Conservation (phyloP, 2,113 vertebrate genomes). For the Cynopterus brachyotis region DNA sequence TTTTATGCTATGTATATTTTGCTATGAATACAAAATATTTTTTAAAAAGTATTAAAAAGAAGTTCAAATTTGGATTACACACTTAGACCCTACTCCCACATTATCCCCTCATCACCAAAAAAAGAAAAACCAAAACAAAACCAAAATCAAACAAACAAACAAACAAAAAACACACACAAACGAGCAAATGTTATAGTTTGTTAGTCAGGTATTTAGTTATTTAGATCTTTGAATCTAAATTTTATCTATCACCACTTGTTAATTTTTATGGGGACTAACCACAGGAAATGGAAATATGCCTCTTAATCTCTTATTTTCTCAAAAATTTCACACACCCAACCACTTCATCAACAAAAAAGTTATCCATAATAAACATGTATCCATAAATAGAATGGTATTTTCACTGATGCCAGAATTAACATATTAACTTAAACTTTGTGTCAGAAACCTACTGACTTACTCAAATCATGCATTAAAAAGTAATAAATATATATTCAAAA, state of each 20-base stretch:
- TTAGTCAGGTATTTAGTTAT: conserved; percentile 23
- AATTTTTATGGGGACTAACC: neutral
- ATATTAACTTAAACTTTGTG: neutral
- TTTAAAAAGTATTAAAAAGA: neutral
- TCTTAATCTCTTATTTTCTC: neutral
- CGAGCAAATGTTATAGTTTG: conserved; percentile 8
- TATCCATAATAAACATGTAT: neutral
- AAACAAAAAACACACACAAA: neutral
- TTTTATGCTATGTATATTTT: neutral
- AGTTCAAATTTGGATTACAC: neutral
- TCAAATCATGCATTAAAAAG: neutral
- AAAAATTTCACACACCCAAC: neutral
- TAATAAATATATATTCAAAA: neutral
- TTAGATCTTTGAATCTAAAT: conserved; percentile 25
- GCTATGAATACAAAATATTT: neutral
- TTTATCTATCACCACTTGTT: neutral
- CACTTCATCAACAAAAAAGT: neutral
- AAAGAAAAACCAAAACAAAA: neutral
- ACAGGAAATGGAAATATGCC: neutral
- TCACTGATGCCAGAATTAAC: neutral
- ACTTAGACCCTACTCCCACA: neutral
- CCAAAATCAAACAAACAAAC: too few relatives aligned
- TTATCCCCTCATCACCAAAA: neutral
- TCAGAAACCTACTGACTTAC: conserved; percentile 6
- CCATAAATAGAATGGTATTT: neutral